Evolutionary conservation across 2,888 invertebrate genomes (phyloP).

Genomic region (Trichopoda pennipes): DNA sequence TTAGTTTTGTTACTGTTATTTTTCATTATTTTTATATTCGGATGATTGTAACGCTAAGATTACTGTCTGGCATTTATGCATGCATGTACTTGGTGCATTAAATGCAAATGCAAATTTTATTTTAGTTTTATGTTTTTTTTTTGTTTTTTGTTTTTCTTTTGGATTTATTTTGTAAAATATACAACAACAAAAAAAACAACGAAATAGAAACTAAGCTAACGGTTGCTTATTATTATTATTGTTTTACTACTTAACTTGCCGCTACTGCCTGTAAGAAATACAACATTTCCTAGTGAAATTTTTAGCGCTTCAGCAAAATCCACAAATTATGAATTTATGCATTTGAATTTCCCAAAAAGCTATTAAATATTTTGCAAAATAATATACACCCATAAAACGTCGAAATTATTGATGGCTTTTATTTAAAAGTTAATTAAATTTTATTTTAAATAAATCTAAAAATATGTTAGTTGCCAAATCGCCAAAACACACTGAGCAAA

Average conservation of each 20-base stretch:
- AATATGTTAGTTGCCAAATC: no score
- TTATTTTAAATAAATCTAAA: no score
- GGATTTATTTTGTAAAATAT: constrained; percentile 6
- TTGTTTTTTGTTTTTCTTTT: neutral
- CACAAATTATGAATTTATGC: no score
- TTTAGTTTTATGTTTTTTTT: constrained; percentile 52
- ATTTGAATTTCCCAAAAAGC: no score
- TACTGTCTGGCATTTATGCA: constrained; percentile 72
- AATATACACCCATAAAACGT: no score
- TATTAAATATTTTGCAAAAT: no score
- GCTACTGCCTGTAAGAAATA: constrained; percentile 28
- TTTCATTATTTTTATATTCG: constrained; percentile 52
- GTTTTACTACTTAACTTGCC: constrained; percentile 56
- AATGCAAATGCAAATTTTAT: constrained; percentile 68
- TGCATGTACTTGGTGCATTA: constrained; percentile 66
- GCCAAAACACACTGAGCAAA: no score
- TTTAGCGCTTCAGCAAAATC: no score
- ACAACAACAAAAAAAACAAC: constrained; percentile 24
- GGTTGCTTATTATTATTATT: constrained; percentile 66
- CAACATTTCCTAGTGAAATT: constrained; percentile 28
- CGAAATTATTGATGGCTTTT: no score
- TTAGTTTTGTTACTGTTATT: constrained; percentile 42
- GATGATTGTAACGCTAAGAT: constrained; percentile 73
- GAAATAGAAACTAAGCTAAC: constrained; percentile 64
- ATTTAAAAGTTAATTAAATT: no score